A percentile compares a stretch with the other conserved stretches of the same genome.
phyloP scores from a whole-genome alignment of 2,888 invertebrate species.

The Biston betularia region DNA sequence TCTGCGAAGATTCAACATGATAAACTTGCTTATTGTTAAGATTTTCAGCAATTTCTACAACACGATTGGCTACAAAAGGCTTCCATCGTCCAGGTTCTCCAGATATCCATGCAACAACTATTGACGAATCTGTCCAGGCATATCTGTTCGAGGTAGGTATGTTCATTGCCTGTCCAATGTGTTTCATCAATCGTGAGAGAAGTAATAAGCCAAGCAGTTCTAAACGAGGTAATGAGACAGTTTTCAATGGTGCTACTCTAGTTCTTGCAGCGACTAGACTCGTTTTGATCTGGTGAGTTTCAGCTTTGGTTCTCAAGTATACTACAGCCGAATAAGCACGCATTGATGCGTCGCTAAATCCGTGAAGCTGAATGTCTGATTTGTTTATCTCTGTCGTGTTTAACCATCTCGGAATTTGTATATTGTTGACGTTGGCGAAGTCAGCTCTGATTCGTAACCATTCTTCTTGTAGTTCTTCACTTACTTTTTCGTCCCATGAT shows the following conservation, averaged over 20 bases:
- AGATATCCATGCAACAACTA: slow-evolving; percentile 26
- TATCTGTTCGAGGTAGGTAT: slow-evolving; percentile 4
- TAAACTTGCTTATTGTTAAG: not conserved
- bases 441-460: slow-evolving; percentile 39
- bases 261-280: not conserved
- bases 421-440: slow-evolving; percentile 12
- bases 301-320: not conserved
- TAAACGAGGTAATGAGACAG: slow-evolving; percentile 1
- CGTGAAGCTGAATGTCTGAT: not conserved
- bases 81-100: slow-evolving; percentile 39
- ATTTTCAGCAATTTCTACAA: not conserved
- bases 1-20: not conserved
- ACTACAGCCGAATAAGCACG: not conserved
- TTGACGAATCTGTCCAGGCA: slow-evolving; percentile 35
- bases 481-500: slow-evolving; percentile 45
- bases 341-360: slow-evolving; percentile 1
- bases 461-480: slow-evolving; percentile 14
- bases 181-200: not conserved
- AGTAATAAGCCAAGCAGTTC: not conserved
- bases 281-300: not conserved
- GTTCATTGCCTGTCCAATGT: not conserved
- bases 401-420: slow-evolving; percentile 31
- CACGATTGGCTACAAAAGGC: slow-evolving; percentile 27
- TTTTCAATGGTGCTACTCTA: slow-evolving; percentile 1
- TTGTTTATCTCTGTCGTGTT: not conserved